These are phyloP conservation scores for Ochropacha duplaris DNA, from an alignment of 2,888 invertebrate species.

Conservation along the genomic window DNA sequence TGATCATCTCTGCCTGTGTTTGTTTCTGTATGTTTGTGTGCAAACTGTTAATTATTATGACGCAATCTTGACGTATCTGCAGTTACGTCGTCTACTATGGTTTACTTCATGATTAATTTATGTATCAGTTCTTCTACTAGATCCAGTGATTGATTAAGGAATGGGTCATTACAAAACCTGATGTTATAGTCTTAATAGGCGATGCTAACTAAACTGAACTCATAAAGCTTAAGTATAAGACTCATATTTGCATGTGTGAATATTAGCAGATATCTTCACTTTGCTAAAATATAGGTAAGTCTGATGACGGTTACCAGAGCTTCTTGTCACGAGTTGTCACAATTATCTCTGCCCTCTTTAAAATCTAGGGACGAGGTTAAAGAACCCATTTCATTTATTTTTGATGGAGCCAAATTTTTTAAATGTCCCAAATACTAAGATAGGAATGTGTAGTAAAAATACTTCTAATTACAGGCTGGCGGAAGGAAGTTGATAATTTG, in stretches of 20 bases:
- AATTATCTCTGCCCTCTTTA: not conserved
- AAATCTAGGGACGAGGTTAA: not conserved
- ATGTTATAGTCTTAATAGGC: too few species aligned
- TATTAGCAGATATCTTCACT: not conserved
- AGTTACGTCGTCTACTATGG: not conserved
- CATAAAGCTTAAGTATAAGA: too few species aligned
- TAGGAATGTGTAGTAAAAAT: conserved; percentile 5
- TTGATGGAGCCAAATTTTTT: not conserved
- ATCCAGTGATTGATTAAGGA: too few species aligned
- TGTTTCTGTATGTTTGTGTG: not conserved
- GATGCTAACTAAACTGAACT: too few species aligned
- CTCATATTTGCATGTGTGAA: too few species aligned
- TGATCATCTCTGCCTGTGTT: not conserved
- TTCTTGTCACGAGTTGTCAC: not conserved
- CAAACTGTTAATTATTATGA: not conserved
- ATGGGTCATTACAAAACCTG: too few species aligned
- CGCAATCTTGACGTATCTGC: not conserved
- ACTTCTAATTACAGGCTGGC: conserved; percentile 19
- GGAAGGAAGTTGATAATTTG: conserved; percentile 14
- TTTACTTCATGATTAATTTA: not conserved
- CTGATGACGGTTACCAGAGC: not conserved
- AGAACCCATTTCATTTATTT: conserved; percentile 1
- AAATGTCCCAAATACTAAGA: not conserved
- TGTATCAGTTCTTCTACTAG: too few species aligned
- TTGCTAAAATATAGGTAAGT: not conserved